Conservation (phyloP, 37 sponge, comb jelly and placozoan species). For the Geodia barretti region DNA sequence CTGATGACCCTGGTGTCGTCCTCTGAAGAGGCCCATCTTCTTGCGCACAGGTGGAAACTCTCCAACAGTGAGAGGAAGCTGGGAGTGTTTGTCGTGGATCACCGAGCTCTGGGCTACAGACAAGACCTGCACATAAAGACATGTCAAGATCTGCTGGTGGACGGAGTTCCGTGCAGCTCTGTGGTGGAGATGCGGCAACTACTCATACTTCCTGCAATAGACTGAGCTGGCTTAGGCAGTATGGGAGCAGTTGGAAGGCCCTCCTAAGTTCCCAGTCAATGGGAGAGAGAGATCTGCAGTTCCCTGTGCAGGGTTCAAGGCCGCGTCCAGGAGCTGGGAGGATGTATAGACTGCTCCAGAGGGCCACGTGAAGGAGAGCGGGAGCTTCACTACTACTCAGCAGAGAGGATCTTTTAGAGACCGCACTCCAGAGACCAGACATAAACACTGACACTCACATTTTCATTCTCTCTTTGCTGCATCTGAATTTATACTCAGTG, state of each 20-base stretch:
- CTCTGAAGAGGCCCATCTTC: conserved; percentile 35
- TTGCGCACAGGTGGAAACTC: conserved; percentile 80
- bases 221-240: no score
- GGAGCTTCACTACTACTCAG: conserved; percentile 65
- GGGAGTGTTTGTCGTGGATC: conserved; percentile 61
- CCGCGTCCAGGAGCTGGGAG: conserved; percentile 70
- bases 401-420: conserved; percentile 81
- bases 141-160: conserved; percentile 86
- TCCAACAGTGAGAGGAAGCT: conserved; percentile 77
- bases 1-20: conserved; percentile 63
- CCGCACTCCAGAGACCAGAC: not conserved
- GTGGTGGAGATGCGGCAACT: conserved; percentile 72
- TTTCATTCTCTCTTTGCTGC: no score
- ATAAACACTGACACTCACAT: not conserved
- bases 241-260: conserved; percentile 60
- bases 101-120: conserved; percentile 4
- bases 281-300: conserved; percentile 72
- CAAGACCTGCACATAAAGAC: conserved; percentile 52
- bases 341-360: conserved; percentile 41
- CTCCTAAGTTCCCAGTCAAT: conserved; percentile 85
- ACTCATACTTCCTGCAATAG: no score
- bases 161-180: conserved; percentile 18
- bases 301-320: conserved; percentile 56
- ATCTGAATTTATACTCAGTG: no score
- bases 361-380: conserved; percentile 90